These are phyloP conservation scores for Okamejei kenojei DNA, from an alignment of 2,797 vertebrate species.

Conservation along the genomic window DNA sequence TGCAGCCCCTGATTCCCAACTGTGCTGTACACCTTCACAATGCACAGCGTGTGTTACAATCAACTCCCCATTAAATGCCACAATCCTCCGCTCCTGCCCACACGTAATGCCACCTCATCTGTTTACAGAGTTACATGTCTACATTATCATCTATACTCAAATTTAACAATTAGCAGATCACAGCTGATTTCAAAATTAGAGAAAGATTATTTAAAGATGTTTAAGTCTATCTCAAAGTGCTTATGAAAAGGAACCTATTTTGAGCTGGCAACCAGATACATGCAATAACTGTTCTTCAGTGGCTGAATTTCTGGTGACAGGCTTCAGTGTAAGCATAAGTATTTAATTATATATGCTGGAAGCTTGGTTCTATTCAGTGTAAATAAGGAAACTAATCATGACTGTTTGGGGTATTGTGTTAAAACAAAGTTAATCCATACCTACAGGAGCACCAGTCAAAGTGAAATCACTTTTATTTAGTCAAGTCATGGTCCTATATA, in stretches of 20 bases:
- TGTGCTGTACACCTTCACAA: too few species aligned
- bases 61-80: too few species aligned
- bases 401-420: conserved; percentile 27
- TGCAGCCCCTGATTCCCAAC: too few species aligned
- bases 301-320: not conserved
- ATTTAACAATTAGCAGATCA: not conserved
- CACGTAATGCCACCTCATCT: too few species aligned
- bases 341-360: conserved; percentile 20
- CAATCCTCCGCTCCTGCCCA: too few species aligned
- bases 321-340: not conserved
- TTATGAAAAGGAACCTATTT: not conserved
- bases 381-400: conserved; percentile 24
- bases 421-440: conserved; percentile 16
- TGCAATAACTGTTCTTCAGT: not conserved
- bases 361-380: not conserved
- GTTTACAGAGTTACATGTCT: too few species aligned
- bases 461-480: not conserved
- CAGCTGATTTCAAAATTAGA: not conserved
- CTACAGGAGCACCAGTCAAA: conserved; percentile 5
- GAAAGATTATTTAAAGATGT: not conserved
- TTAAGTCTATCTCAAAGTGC: not conserved
- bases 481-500: not conserved
- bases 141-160: not conserved
- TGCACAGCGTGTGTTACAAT: too few species aligned
- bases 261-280: not conserved